Percentiles rank a stretch among this genome's conserved stretches.
Evolutionary conservation across 2,113 vertebrate genomes (phyloP).

Genomic region (Pongo abelii): DNA sequence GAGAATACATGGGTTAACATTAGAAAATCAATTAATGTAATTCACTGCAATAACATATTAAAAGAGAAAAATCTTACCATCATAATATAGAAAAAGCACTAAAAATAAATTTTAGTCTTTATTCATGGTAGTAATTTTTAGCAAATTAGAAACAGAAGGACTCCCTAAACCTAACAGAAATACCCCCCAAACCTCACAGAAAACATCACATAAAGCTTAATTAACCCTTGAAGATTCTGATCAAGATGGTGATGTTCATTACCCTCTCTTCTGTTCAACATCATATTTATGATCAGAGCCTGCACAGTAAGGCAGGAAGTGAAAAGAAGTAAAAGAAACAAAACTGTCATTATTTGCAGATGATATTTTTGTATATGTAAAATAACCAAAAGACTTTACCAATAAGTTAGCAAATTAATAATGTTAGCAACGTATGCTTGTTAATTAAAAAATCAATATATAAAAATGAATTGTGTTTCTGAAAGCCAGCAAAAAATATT

Average conservation of each 20-base stretch:
- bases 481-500: background rate
- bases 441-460: background rate
- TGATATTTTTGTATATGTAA: background rate
- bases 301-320: background rate
- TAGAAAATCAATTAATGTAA: background rate
- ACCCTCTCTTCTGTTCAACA: background rate
- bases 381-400: background rate
- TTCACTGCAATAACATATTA: background rate
- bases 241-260: background rate
- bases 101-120: background rate
- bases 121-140: background rate
- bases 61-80: background rate
- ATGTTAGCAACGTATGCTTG: background rate
- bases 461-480: background rate
- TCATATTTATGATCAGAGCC: background rate
- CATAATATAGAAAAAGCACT: background rate
- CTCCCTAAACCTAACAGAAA: background rate
- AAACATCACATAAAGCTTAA: background rate
- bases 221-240: background rate
- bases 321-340: background rate
- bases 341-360: background rate
- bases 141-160: background rate
- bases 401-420: constrained; percentile 2
- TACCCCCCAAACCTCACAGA: background rate
- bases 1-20: background rate